Base-by-base conservation (phyloP, 2,113 vertebrate genomes). In the Tetrao urogallus region DNA sequence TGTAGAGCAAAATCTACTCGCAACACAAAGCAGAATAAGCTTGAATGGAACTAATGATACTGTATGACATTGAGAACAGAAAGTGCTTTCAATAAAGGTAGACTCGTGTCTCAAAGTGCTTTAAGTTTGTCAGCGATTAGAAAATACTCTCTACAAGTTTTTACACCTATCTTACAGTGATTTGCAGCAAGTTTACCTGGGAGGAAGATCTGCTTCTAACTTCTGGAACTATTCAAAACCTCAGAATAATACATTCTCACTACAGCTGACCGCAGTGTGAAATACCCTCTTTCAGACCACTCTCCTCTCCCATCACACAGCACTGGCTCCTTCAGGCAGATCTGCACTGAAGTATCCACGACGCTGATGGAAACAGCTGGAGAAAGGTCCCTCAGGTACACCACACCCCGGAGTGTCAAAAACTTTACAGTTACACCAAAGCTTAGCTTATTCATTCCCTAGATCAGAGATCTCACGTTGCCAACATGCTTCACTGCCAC, bases 81-180 rank as follows among this genome's bases (percentile, higher is more conserved):
- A 95, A 96, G 95, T 97, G 94, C 95, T 95, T 94, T 88, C 71
- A 71, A 32, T 27, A 57, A 57, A 58, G 80, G 73, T 48, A 96
- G 89, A 96, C 94, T 77, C 38, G 52, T 32, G 88, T 97, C 96
- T 97, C 95, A 96, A 97, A 97, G 97, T 96, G 97, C 95, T 95
- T 97, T 75, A 70, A 77, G 92, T 94, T 93, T 79, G 81, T 70
- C 90, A 88, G 89, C 30, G 38, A 79, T 47, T 58, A 86, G 83
- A 92, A 82, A 94, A 83, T 36, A 84, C 16, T 86, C 81, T 96
- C 94, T 94, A 93, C 86, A 94, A 32, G 86, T 93, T 92, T 97
- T 94, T 95, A 97, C 96, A 96, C 83, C 79, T 97, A 96, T 94
- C 85, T 96, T 95, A 96, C 94, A 97, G 71, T 18, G 60, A 81